Evolutionary conservation across 2,888 invertebrate genomes (phyloP), one percentile per base, ranked within the genome.

Genomic region (Euclidia mi): DNA sequence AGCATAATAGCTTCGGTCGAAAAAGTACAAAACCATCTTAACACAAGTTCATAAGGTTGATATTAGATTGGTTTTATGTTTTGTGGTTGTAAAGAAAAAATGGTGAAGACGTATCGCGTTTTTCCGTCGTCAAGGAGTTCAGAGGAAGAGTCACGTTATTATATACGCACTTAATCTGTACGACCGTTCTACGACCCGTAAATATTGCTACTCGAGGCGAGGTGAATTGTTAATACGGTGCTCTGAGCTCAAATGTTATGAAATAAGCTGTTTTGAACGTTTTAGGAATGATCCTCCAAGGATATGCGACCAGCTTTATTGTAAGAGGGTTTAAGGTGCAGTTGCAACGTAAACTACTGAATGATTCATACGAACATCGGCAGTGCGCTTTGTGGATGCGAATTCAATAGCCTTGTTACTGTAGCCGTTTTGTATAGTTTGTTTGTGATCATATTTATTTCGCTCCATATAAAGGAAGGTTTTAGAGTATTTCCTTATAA

Each of bases 121-220:
- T 84, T 82, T 82, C 78, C 75, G 57, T 70, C 65, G 62, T 18
- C 42, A 55, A 62, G 58, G 58, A 61, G 61, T 44, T 46, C 57
- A 60, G 56, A 70, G 64, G 75, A 74, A 72, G 73, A 71, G 62
- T 68, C 50, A 64, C 43, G 71, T 66, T 56, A 76, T 81, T 76
- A 75, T 69, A 65, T 73, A 73, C 75, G 71, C 66, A 78, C 72
- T 81, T 82, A 81, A 79, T 82, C 79, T 76, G 66, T 67, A 74
- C 57, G 62, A 69, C 25, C 44, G 66, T 52, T 76, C 68, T 49
- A 44, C 59, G 65, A 59, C 68, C 71, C 71, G 70, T 78, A 76
- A 82, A 82, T 76, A 79, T 81, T 78, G 70, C 67, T 65, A 60
- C 58, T 65, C 45, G 49, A 67, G 52, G 35, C 64, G 56, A 63